phyloP scores from a whole-genome alignment of 2,888 invertebrate species.

The Melolontha melolontha region DNA sequence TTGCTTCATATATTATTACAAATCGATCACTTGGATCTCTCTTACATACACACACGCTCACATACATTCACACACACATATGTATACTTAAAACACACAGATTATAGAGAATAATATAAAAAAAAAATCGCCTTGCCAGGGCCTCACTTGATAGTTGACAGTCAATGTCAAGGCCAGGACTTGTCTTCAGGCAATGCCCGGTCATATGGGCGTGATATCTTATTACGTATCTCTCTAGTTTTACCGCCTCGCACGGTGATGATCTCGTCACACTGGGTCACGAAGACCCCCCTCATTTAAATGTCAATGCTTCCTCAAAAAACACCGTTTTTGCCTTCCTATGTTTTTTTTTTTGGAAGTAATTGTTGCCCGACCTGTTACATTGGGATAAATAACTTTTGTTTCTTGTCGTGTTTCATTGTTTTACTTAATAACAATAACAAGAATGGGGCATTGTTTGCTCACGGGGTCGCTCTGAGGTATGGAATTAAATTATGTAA shows the following conservation, averaged over 20 bases:
- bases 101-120: constrained; percentile 5
- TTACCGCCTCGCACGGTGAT: constrained; percentile 32
- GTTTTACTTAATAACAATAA: too few relatives aligned
- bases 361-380: not conserved
- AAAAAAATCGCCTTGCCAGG: constrained; percentile 36
- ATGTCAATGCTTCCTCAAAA: constrained; percentile 38
- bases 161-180: constrained; percentile 48
- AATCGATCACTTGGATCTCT: constrained; percentile 26
- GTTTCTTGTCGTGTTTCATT: too few relatives aligned
- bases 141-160: constrained; percentile 42
- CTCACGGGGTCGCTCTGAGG: too few relatives aligned
- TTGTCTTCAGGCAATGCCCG: constrained; percentile 44
- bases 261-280: constrained; percentile 35
- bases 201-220: constrained; percentile 43
- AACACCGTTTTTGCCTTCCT: not conserved
- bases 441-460: too few relatives aligned
- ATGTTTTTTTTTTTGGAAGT: not conserved
- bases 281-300: constrained; percentile 22
- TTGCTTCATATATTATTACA: not conserved
- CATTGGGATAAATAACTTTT: too few relatives aligned
- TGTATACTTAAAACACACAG: not conserved
- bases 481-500: too few relatives aligned
- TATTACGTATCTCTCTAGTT: constrained; percentile 38
- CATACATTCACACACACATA: not conserved
- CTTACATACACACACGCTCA: not conserved